Conservation (phyloP, 2,888 invertebrate species). For the Platycheirus albimanus region DNA sequence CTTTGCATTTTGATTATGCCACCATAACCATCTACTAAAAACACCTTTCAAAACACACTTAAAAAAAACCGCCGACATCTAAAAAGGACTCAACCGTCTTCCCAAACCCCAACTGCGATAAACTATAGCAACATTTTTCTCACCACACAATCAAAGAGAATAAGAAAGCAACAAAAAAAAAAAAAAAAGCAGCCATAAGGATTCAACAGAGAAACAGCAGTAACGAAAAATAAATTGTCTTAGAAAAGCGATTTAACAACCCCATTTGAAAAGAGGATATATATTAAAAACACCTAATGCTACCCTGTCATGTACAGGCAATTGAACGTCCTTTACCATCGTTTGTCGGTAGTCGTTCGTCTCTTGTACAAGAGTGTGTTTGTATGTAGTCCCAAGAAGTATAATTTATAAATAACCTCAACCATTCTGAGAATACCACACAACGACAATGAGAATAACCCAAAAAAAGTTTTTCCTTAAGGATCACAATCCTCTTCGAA, state of each 20-base stretch:
- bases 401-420: slow-evolving; percentile 60
- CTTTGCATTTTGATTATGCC: slow-evolving; percentile 4
- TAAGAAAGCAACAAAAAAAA: slow-evolving; percentile 9
- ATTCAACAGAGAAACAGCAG: slow-evolving; percentile 32
- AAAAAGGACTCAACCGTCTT: slow-evolving; percentile 19
- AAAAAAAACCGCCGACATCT: slow-evolving; percentile 7
- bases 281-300: slow-evolving; percentile 73
- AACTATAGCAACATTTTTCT: slow-evolving; percentile 56
- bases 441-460: slow-evolving; percentile 38
- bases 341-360: slow-evolving; percentile 2
- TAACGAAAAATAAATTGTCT: slow-evolving; percentile 63
- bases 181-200: slow-evolving; percentile 25
- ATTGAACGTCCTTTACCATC: slow-evolving; percentile 54
- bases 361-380: neutral
- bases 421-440: slow-evolving; percentile 36
- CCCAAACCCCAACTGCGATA: slow-evolving; percentile 34
- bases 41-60: slow-evolving; percentile 38
- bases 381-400: slow-evolving; percentile 31
- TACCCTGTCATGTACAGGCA: slow-evolving; percentile 69
- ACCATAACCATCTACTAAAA: slow-evolving; percentile 10
- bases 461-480: slow-evolving; percentile 21
- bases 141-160: slow-evolving; percentile 38
- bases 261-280: slow-evolving; percentile 58
- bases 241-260: slow-evolving; percentile 71
- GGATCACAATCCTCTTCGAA: slow-evolving; percentile 27